Percentiles rank a stretch among this genome's conserved stretches.
These are phyloP conservation scores for Chloropsis hardwickii DNA, from an alignment of 2,113 vertebrate species.

Conservation along the genomic window DNA sequence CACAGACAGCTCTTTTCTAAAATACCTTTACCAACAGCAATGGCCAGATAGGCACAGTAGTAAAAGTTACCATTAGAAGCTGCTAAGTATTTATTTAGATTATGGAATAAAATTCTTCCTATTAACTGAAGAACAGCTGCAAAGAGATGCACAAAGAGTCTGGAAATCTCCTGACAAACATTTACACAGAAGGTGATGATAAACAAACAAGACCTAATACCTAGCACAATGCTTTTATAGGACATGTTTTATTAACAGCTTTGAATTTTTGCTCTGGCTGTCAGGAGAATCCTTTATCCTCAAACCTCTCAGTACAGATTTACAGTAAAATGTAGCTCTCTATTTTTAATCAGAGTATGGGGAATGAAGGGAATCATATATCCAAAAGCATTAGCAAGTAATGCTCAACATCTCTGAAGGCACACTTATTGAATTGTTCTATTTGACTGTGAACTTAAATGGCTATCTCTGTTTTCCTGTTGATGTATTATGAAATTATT, in stretches of 20 bases:
- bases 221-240: background rate
- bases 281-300: slow-evolving; percentile 17
- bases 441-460: background rate
- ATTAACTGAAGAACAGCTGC: background rate
- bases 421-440: background rate
- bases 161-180: background rate
- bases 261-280: slow-evolving; percentile 18
- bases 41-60: background rate
- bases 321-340: slow-evolving; percentile 3
- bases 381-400: slow-evolving; percentile 17
- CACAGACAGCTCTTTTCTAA: background rate
- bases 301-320: background rate
- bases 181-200: background rate
- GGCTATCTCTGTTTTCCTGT: background rate
- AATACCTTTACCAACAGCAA: background rate
- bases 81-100: background rate
- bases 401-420: background rate
- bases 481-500: background rate
- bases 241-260: slow-evolving; percentile 30
- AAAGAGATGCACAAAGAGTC: background rate
- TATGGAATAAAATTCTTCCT: background rate
- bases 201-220: slow-evolving; percentile 17
- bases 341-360: slow-evolving; percentile 17
- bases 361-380: background rate
- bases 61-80: background rate